Base-by-base conservation (phyloP, 2,888 invertebrate genomes). In the Parasteatoda lunata region DNA sequence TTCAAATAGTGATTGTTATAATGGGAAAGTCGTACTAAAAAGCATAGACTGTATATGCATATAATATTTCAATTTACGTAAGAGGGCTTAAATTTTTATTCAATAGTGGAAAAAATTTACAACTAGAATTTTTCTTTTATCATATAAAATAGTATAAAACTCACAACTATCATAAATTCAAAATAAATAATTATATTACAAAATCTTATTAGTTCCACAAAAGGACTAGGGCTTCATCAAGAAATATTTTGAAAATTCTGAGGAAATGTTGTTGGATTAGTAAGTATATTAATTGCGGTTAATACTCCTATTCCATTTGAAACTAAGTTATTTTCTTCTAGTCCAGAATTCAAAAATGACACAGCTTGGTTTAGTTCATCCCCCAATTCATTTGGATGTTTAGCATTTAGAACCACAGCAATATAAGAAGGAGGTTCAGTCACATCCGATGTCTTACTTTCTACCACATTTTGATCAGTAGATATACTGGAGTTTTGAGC, bases 281-380 rank as follows among this genome's bases (percentile, higher is more conserved):
- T 77, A 48, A 89, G 68, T 7, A 89, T 72, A 78, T 89, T 89
- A 54, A 89, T 89, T 45, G 89, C 82, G 65, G 89, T 83, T 64
- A 89, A 89, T 30, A 89, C 89, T 48, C 86, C 77, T 15, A 89
- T 81, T 30, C 84, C 84, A 70, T 89, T 88, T 13, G 78, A 54
- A 52, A 88, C 84, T 11, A 83, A 73, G n/a, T 71, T 80, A 9
- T 80, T 86, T 54, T 88, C 88, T 54, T 65, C 49, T 45, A 15
- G 64, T 13, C 83, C 65, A 59, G 82, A 52, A 51, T 89, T 87
- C 11, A 77, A 71, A 13, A 79, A 76, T 5, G 75, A 66, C 13
- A 80, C 76, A 13, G 88, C 75, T 9, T 73, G 79, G 69, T 79
- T 73, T 15, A 70, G 54, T 11, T 71, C 73, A 72, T 69, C 79